phyloP scores from a whole-genome alignment of 2,797 vertebrate species.

The Todus mexicanus region DNA sequence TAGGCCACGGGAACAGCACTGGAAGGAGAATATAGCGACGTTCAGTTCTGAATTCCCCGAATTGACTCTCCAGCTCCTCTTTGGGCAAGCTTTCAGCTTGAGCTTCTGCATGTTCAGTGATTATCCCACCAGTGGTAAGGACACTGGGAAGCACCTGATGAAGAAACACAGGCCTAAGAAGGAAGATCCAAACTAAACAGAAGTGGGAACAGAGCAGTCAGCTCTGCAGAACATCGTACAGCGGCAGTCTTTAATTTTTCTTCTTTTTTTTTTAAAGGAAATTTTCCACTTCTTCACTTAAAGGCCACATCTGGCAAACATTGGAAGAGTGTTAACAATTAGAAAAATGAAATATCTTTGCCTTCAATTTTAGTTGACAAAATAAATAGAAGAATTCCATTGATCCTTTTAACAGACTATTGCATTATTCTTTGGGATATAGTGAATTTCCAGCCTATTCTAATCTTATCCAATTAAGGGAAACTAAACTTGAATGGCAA shows the following conservation, averaged over 20 bases:
- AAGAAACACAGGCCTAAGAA: slow-evolving; percentile 14
- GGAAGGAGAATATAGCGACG: not conserved
- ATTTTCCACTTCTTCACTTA: slow-evolving; percentile 42
- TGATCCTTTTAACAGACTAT: slow-evolving; percentile 35
- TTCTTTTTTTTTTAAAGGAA: not conserved
- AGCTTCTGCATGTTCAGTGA: not conserved
- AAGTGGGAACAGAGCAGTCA: not conserved
- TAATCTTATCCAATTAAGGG: not conserved
- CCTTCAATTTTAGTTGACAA: slow-evolving; percentile 39
- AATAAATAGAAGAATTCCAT: slow-evolving; percentile 53
- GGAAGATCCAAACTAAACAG: slow-evolving; percentile 59
- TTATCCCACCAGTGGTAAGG: not conserved
- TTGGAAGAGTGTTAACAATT: slow-evolving; percentile 40
- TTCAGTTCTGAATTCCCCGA: not conserved
- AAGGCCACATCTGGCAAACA: slow-evolving; percentile 59
- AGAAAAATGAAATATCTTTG: slow-evolving; percentile 48
- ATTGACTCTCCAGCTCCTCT: not conserved
- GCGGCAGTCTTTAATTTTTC: slow-evolving; percentile 1
- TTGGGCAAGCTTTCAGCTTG: not conserved
- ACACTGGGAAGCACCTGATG: slow-evolving; percentile 54
- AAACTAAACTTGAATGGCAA: not conserved
- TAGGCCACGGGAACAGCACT: not conserved
- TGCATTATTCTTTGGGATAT: not conserved
- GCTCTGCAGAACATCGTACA: not conserved
- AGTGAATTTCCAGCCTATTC: slow-evolving; percentile 6